A percentile compares a stretch with the other conserved stretches of the same genome.
These are phyloP conservation scores for Saccopteryx bilineata DNA, from an alignment of 2,113 vertebrate species.

Conservation along the genomic window DNA sequence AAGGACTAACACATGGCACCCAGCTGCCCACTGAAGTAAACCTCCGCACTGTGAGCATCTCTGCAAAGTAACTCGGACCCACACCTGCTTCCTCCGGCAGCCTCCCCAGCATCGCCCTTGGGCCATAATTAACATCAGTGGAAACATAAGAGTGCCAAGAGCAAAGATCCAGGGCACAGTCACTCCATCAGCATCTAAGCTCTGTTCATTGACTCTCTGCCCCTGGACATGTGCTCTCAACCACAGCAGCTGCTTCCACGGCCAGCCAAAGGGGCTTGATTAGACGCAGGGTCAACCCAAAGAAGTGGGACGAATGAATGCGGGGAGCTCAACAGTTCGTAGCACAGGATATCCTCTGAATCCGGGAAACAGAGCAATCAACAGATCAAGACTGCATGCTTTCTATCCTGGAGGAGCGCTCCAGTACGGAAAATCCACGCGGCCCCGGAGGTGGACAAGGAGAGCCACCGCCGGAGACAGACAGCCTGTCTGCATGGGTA, in stretches of 20 bases:
- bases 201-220: constrained; percentile 10
- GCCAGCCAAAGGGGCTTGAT: constrained; percentile 38
- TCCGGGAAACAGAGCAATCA: background rate
- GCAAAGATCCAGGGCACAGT: constrained; percentile 26
- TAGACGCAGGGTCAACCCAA: background rate
- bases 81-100: background rate
- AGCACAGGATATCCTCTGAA: too few relatives aligned
- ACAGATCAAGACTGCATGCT: background rate
- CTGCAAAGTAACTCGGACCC: background rate
- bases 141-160: constrained; percentile 39
- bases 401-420: background rate
- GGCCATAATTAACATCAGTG: constrained; percentile 15
- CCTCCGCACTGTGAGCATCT: background rate
- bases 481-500: background rate
- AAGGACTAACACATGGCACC: background rate
- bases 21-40: background rate
- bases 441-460: background rate
- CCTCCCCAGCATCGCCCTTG: background rate
- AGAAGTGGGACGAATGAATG: background rate
- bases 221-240: constrained; percentile 6
- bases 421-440: background rate
- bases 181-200: constrained; percentile 4
- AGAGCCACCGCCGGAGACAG: background rate
- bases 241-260: constrained; percentile 29
- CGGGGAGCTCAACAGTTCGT: background rate